Conservation (phyloP, 2,113 vertebrate genomes). For the Sapajus apella region DNA sequence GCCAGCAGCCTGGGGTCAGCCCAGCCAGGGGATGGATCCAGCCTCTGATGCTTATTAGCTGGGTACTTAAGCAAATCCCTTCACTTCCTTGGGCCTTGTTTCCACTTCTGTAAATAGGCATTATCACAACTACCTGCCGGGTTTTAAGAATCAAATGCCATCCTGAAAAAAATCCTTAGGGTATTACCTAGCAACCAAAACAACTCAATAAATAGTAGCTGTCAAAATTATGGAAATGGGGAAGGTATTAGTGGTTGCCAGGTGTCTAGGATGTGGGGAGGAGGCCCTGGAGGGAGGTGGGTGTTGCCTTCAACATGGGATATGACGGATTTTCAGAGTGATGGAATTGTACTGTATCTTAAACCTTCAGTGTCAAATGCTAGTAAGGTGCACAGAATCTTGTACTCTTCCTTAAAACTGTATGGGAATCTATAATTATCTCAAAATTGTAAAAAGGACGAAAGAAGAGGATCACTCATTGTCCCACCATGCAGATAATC, state of each 20-base stretch:
- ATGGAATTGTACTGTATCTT: neutral
- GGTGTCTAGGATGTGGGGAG: neutral
- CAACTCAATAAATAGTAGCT: neutral
- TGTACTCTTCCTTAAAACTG: neutral
- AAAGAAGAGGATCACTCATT: neutral
- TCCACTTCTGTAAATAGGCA: no score
- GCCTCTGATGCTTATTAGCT: neutral
- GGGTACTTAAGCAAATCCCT: neutral
- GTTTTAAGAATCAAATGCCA: neutral
- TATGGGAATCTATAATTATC: neutral
- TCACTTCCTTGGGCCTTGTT: no score
- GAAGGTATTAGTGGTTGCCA: neutral
- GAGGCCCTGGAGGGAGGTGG: neutral
- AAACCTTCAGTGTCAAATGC: neutral
- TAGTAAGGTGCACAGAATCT: neutral
- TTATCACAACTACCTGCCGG: neutral
- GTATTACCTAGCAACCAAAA: neutral
- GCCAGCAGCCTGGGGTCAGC: neutral
- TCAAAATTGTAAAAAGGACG: neutral
- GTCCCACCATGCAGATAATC: neutral
- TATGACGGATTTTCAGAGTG: neutral
- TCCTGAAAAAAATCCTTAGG: neutral
- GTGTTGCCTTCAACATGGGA: neutral
- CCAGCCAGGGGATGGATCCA: neutral
- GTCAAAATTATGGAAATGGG: neutral